Evolutionary conservation across 1,140 invertebrate genomes (phyloP).

Genomic region (Palaemon carinicauda): DNA sequence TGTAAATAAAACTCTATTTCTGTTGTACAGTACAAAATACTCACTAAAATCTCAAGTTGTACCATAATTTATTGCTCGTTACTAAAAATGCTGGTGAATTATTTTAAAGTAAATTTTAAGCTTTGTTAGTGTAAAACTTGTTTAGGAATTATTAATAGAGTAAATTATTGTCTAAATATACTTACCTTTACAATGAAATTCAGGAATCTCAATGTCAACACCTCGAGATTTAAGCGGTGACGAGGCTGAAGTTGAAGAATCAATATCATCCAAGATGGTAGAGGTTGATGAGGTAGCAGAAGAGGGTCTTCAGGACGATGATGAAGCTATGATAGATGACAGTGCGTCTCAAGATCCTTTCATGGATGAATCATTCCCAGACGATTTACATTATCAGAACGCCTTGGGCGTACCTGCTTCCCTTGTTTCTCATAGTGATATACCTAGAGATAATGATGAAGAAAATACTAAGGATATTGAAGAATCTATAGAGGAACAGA

Average conservation of each 20-base stretch:
- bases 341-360: neutral
- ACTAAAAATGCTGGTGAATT: no score
- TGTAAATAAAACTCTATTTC: no score
- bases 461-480: neutral
- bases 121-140: no score
- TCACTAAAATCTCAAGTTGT: no score
- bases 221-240: constrained; percentile 40
- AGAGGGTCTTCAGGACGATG: neutral
- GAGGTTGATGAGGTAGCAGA: constrained; percentile 31
- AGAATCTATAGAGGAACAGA: constrained; percentile 8
- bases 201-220: constrained; percentile 44
- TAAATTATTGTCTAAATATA: no score
- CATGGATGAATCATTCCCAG: neutral
- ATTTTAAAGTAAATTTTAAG: no score
- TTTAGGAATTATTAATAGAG: no score
- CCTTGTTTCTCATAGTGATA: neutral
- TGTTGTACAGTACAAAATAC: no score
- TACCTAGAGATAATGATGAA: neutral
- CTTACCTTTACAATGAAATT: neutral
- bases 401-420: neutral
- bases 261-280: constrained; percentile 45
- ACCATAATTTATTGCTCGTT: no score
- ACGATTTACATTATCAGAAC: neutral
- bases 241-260: constrained; percentile 38
- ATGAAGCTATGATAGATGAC: neutral